Evolutionary conservation across 2,113 vertebrate species (phyloP), one percentile per base, ranked within the genome.

Genomic region (Sardina pilchardus): DNA sequence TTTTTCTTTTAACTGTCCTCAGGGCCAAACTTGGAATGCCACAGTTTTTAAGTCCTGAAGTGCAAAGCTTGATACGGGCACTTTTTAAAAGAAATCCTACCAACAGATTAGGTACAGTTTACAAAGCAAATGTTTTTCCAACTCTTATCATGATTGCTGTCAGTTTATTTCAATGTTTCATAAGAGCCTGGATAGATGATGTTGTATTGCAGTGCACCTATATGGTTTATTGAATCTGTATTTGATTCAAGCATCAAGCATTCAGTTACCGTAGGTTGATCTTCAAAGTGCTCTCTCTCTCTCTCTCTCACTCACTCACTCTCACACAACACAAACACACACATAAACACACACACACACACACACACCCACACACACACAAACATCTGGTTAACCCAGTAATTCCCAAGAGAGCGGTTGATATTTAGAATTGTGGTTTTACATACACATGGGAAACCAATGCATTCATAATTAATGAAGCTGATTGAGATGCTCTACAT

Each of bases 21-120:
- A 96, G 96, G 89, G 96, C 96, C 16, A 96, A 96, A 87, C 92
- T 96, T 84, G 96, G 96, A 80, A 96, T 96, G 95, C 95, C 95
- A 39, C 96, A 96, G 87, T 96, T 96, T 90, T 92, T 96, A 86
- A 96, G 95, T 89, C 92, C 93, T 87, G 96, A 96, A 91, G 96
- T 96, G 16, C 96, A 96, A 88, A 96, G 95, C 91, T 92, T 96
- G 89, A 89, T 96, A 83, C 93, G 96, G 89, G 95, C 95, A 0
- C 95, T 96, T 84, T 96, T 96, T 90, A 96, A 96, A 91, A 94
- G 96, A 88, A 96, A 96, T 87, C 96, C 96, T 82, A 86, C 89
- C 84, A 96, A 96, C 91, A 91, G 96, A 92, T 91, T 96, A 26
- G 96, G 96, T 96, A 94, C 21, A 47, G 21, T 12, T 83, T 59